Evolutionary conservation across 2,797 vertebrate genomes (phyloP), one percentile per base, ranked within the genome.

Genomic region (Pterois miles): DNA sequence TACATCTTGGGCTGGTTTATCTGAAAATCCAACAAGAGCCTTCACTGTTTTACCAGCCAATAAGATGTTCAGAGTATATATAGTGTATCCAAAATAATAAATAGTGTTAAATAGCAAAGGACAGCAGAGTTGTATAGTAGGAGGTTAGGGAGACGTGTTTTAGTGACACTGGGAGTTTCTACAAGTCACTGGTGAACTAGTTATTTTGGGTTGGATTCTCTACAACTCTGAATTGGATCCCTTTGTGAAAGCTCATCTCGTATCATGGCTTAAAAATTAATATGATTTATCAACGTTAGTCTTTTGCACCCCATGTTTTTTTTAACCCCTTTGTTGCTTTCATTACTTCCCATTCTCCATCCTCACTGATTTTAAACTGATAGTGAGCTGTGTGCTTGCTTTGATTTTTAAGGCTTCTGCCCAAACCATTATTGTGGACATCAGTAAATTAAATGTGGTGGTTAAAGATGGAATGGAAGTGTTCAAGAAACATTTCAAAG

Each of bases 1-100:
- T 82, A 43, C 70, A 59, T 71, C 71, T 68, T 25, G 52, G 31
- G 66, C 84, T 81, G 59, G 38, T 86, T 81, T 77, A 54, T 52
- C 50, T 46, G 12, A 67, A 65, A 48, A 18, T 75, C 69, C 43
- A 71, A 63, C 65, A 23, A 36, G 48, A 27, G 27, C 70, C 38
- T 76, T 76, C 27, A 57, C 80, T 91, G 46, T 83, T 86, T 86
- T 82, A 75, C 81, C 82, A 89, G 78, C 84, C 78, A 34, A 65
- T 25, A 52, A 31, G 22, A 59, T 46, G 5, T 38, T 70, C 62
- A 22, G 2, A 8, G 2, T 36, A 13, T 18, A 6, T 36, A 12
- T 16, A 12, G 16, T n/a, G 6, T 4, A 54, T 48, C 25, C 2
- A 3, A 25, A 27, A 46, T 66, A 9, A 52, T 33, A 23, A 25